Base-by-base conservation (phyloP, 1,140 invertebrate species). In the Anastatus disparis region DNA sequence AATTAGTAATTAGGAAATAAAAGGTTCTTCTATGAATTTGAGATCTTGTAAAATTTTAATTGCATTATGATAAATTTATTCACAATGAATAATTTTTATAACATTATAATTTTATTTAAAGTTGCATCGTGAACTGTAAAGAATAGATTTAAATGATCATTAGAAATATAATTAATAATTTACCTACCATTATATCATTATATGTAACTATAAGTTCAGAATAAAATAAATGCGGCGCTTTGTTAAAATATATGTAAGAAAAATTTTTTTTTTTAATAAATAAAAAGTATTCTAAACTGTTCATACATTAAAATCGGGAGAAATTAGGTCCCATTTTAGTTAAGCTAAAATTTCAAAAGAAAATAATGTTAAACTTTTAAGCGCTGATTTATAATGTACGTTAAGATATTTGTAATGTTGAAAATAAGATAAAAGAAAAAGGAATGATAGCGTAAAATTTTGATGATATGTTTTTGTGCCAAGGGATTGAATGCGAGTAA, bases 251-350 rank as follows among this genome's bases (percentile, higher is more conserved):
- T 38, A 38, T 50, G n/a, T n/a, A 35, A 63, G 27, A 13, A 50
- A 63, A 29, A 62, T 4, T 6, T 46, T 44, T 42, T 15, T 63
- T 48, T 35, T 3, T 50, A n/a, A 42, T 12, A 3, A 27, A 17
- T 31, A 42, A 27, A 3, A 10, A 61, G 40, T 61, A 26, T 61
- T n/a, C 15, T 17, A 4, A n/a, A 27, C 9, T 24, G 6, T 59
- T 27, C 2, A 64, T 26, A 64, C n/a, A 40, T 52, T 65, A 9
- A 24, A 53, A 15, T 17, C 27, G 22, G 4, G 50, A n/a, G n/a
- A n/a, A n/a, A 42, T 10, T 7, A 56, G 52, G n/a, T 56, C 22
- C 42, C 56, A 66, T 56, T 56, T 48, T 56, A 59, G 20, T 68
- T 15, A 42, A 44, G 50, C 38, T n/a, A 55, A 48, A 42, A 8